Conservation (phyloP, 2,888 invertebrate genomes). For the Apantesis nais region DNA sequence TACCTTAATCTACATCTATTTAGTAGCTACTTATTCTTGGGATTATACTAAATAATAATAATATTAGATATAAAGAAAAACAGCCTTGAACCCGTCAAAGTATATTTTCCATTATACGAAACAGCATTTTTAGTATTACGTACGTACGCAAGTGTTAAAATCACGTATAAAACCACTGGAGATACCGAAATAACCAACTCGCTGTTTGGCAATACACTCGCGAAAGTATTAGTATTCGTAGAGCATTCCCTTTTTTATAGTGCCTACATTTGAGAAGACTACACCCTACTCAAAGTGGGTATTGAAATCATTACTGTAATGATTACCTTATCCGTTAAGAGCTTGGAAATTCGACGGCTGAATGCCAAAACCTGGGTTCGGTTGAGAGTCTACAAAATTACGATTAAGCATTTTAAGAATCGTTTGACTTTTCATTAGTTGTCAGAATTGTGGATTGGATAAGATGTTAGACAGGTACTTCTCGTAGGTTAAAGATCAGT, state of each 20-base stretch:
- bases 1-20: neutral
- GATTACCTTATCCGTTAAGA: slow-evolving; percentile 2
- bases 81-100: slow-evolving; percentile 4
- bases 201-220: slow-evolving; percentile 11
- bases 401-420: neutral
- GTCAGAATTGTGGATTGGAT: neutral
- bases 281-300: slow-evolving; percentile 29
- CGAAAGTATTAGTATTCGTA: slow-evolving; percentile 36
- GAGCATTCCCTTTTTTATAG: slow-evolving; percentile 15
- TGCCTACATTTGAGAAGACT: slow-evolving; percentile 23
- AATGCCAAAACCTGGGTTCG: slow-evolving; percentile 6
- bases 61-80: slow-evolving; percentile 4
- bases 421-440: neutral
- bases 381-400: neutral
- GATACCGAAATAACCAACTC: slow-evolving; percentile 28
- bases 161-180: slow-evolving; percentile 15
- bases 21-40: neutral
- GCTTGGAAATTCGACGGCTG: neutral
- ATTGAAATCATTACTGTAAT: slow-evolving; percentile 32
- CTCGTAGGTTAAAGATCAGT: neutral
- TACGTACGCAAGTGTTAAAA: slow-evolving; percentile 18
- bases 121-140: slow-evolving; percentile 17
- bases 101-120: slow-evolving; percentile 16
- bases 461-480: neutral
- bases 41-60: slow-evolving; percentile 10